Evolutionary conservation across 2,113 vertebrate species (phyloP).

Genomic region (Ammodramus savannarum): DNA sequence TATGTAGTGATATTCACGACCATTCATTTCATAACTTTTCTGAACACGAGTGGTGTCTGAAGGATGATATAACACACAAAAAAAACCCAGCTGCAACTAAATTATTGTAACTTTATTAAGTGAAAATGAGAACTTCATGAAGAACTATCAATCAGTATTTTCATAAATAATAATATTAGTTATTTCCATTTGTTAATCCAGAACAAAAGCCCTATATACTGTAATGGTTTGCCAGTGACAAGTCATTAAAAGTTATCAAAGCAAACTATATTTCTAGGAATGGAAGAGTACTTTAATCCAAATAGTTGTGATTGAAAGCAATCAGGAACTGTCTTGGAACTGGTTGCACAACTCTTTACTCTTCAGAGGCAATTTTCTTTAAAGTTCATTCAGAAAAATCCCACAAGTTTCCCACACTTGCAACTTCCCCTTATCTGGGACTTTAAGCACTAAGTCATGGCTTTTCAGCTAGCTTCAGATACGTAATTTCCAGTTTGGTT

Average conservation of each 20-base stretch:
- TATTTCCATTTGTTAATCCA: background rate
- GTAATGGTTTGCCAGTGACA: background rate
- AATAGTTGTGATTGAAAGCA: background rate
- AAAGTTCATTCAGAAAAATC: background rate
- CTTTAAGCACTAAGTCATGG: background rate
- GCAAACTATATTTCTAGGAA: background rate
- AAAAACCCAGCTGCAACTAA: background rate
- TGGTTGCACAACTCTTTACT: background rate
- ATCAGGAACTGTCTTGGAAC: background rate
- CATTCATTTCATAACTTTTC: slow-evolving; percentile 87
- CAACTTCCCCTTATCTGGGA: background rate
- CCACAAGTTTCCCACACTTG: background rate
- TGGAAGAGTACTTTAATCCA: background rate
- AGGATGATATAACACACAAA: background rate
- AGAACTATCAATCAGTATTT: background rate
- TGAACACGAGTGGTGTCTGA: slow-evolving; percentile 89
- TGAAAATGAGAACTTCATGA: background rate
- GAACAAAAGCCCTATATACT: background rate
- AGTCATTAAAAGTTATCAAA: background rate
- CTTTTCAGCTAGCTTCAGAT: background rate
- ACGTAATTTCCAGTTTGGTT: background rate
- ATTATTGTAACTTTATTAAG: background rate
- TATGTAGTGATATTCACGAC: slow-evolving; percentile 92
- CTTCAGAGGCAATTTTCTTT: background rate
- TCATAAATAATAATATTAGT: background rate